A percentile compares a stretch with the other conserved stretches of the same genome.
These are phyloP conservation scores for Labrus mixtus DNA, from an alignment of 2,113 vertebrate species.

Conservation along the genomic window DNA sequence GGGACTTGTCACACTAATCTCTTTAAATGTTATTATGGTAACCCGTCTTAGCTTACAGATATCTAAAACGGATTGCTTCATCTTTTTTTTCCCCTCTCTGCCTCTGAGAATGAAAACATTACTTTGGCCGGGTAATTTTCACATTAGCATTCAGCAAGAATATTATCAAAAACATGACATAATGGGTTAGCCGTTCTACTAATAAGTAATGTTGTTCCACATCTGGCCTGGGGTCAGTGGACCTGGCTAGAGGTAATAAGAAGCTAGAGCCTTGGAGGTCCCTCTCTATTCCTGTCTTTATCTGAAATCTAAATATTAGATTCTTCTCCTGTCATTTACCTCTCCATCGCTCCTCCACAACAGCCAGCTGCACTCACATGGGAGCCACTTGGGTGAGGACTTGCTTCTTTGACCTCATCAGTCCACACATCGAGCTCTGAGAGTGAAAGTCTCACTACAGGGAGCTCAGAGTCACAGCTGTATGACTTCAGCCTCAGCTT, in stretches of 20 bases:
- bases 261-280: slow-evolving; percentile 55
- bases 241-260: slow-evolving; percentile 38
- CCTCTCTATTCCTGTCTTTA: slow-evolving; percentile 25
- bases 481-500: slow-evolving; percentile 62
- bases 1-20: slow-evolving; percentile 77
- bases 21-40: slow-evolving; percentile 77
- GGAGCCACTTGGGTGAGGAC: slow-evolving; percentile 43
- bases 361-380: slow-evolving; percentile 73
- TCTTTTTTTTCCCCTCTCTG: slow-evolving; percentile 29
- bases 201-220: slow-evolving; percentile 64
- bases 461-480: slow-evolving; percentile 51
- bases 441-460: slow-evolving; percentile 47
- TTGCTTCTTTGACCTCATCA: slow-evolving; percentile 66
- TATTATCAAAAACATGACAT: slow-evolving; percentile 60
- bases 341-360: slow-evolving; percentile 22
- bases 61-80: slow-evolving; percentile 67
- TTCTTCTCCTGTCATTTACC: slow-evolving; percentile 34
- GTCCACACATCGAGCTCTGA: slow-evolving; percentile 47
- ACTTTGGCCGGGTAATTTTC: slow-evolving; percentile 62
- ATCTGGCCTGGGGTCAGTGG: slow-evolving; percentile 60
- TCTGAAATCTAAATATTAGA: slow-evolving; percentile 56
- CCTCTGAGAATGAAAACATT: slow-evolving; percentile 65
- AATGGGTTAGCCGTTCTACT: slow-evolving; percentile 50
- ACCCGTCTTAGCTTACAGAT: slow-evolving; percentile 62
- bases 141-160: slow-evolving; percentile 54